These are phyloP conservation scores for Gymnogyps californianus DNA, from an alignment of 2,113 vertebrate species.

Conservation along the genomic window DNA sequence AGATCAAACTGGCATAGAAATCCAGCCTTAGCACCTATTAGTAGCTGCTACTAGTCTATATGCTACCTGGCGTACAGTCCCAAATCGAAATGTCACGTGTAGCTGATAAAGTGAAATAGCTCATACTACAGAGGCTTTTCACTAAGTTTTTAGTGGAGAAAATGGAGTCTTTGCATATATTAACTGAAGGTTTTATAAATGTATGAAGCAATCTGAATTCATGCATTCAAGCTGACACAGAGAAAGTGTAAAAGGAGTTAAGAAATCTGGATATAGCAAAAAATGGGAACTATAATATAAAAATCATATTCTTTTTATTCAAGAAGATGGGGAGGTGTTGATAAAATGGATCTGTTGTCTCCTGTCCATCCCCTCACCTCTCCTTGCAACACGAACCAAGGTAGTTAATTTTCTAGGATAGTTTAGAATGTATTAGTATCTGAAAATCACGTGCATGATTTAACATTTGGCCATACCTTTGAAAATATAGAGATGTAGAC, in stretches of 20 bases:
- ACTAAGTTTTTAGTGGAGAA: background rate
- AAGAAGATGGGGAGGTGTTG: background rate
- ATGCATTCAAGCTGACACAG: background rate
- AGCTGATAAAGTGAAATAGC: background rate
- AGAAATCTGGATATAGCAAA: background rate
- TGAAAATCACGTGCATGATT: background rate
- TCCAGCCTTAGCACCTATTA: background rate
- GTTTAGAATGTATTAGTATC: background rate
- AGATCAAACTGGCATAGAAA: background rate
- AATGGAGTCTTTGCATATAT: background rate
- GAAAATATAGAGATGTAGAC: background rate
- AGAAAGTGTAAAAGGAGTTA: background rate
- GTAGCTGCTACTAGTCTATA: background rate
- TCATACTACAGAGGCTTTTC: background rate
- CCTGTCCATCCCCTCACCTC: background rate
- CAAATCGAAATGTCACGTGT: background rate
- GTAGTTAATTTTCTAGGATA: background rate
- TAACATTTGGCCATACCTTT: background rate
- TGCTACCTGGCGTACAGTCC: background rate
- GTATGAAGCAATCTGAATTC: background rate
- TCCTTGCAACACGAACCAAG: background rate
- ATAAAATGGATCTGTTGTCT: background rate
- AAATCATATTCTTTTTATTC: background rate
- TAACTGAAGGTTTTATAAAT: background rate
- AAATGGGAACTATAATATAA: background rate